Evolutionary conservation across 2,113 vertebrate species (phyloP), one percentile per base, ranked within the genome.

Genomic region (Pseudonaja textilis): DNA sequence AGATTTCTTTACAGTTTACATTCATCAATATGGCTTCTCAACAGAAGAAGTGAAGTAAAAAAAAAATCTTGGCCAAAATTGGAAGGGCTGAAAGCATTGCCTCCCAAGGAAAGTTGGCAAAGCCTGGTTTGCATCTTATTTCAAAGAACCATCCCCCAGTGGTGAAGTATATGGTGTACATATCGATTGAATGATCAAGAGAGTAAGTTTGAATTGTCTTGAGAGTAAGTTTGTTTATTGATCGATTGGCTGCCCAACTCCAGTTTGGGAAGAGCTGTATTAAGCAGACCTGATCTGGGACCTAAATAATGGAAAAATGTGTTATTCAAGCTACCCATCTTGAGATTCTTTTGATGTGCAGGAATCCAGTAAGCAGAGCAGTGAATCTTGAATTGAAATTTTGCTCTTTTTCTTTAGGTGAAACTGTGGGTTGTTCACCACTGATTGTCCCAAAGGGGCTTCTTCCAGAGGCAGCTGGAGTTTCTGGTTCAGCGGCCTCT

Each of bases 61-160:
- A 74, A 88, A 34, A 54, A 52, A 45, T 20, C 34, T 29, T 23
- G 12, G n/a, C 25, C 4, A 12, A 39, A 87, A 29, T 23, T 64
- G 7, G 45, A 52, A 34, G 0, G 14, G n/a, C n/a, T 74, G 64
- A 74, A 87, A 34, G 42, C 29, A 34, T 56, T 23, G 2, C 26
- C 29, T 25, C n/a, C 8, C 7, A 26, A 6, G 22, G 12, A 94
- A 57, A 61, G 69, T 96, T 95, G 91, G 90, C 50, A 90, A 90
- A 34, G 8, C 5, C 18, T 85, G 59, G 29, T 34, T 90, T 85
- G 26, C 64, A 14, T 29, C 29, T 69, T 74, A 85, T 26, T 2
- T 18, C 2, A 93, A 93, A 92, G 92, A 93, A 92, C 93, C 7
- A 95, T 94, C 88, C 92, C 64, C 64, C 92, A 94, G 47, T 29